phyloP scores from a whole-genome alignment of 2,113 vertebrate species.

The Heterochromis multidens region DNA sequence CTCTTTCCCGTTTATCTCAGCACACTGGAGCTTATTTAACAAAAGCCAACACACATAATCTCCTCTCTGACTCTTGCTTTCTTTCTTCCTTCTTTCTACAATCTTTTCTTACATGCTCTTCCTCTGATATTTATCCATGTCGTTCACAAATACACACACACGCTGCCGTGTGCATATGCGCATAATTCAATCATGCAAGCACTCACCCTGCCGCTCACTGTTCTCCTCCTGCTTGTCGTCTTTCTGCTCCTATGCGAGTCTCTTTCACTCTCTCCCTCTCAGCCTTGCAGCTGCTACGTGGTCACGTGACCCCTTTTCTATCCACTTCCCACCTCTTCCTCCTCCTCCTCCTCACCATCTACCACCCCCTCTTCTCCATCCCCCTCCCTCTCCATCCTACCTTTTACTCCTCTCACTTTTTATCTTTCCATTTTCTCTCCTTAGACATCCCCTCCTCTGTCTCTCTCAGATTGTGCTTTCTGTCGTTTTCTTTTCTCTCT shows the following conservation, averaged over 20 bases:
- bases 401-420: conserved; percentile 37
- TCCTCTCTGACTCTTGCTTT: conserved; percentile 46
- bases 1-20: conserved; percentile 41
- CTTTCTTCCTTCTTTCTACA: conserved; percentile 36
- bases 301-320: conserved; percentile 62
- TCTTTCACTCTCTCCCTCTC: conserved; percentile 65
- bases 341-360: conserved; percentile 18
- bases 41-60: conserved; percentile 60
- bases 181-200: conserved; percentile 62
- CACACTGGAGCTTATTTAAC: conserved; percentile 56
- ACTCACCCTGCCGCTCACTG: conserved; percentile 67
- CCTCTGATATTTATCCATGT: conserved; percentile 28
- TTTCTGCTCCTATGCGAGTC: conserved; percentile 64
- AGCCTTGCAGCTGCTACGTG: conserved; percentile 69
- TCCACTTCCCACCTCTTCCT: conserved; percentile 30
- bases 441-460: background rate
- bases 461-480: conserved; percentile 34
- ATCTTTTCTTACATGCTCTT: conserved; percentile 31
- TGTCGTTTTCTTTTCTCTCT: conserved; percentile 34
- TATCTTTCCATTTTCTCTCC: conserved; percentile 44
- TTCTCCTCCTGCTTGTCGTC: conserved; percentile 63
- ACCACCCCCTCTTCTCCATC: background rate
- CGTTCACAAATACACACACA: conserved; percentile 17
- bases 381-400: conserved; percentile 35
- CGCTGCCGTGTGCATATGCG: conserved; percentile 54